These are phyloP conservation scores for Xanthorhoe spadicearia DNA, from an alignment of 2,888 invertebrate genomes.

Conservation along the genomic window DNA sequence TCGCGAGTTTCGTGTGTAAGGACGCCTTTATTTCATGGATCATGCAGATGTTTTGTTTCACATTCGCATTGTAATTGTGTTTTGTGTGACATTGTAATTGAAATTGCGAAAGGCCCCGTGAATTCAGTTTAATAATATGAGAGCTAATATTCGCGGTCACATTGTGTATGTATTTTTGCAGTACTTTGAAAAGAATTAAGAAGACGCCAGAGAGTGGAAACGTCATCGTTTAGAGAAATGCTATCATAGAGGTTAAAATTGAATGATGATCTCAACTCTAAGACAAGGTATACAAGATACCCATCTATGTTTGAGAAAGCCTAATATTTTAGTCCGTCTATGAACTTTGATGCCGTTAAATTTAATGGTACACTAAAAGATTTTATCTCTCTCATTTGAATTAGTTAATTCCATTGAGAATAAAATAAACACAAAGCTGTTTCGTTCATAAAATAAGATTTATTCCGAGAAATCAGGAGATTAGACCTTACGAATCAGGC, in stretches of 20 bases:
- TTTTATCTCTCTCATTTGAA: constrained; percentile 38
- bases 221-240: too few species aligned
- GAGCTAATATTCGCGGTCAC: constrained; percentile 6
- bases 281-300: neutral
- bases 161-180: constrained; percentile 1
- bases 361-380: constrained; percentile 34
- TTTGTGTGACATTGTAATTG: constrained; percentile 19
- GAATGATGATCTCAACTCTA: neutral
- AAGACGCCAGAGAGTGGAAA: too few species aligned
- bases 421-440: constrained; percentile 33
- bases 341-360: constrained; percentile 30
- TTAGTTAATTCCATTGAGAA: constrained; percentile 33
- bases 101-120: constrained; percentile 13
- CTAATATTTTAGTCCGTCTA: neutral
- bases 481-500: constrained; percentile 15
- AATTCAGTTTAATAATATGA: constrained; percentile 16
- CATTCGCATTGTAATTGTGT: constrained; percentile 20
- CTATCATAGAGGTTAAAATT: too few species aligned
- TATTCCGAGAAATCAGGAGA: constrained; percentile 35
- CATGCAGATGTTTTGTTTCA: constrained; percentile 20
- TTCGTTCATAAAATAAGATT: constrained; percentile 35
- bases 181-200: neutral
- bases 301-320: neutral
- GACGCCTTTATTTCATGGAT: constrained; percentile 20
- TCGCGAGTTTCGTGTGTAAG: constrained; percentile 33